phyloP scores from a whole-genome alignment of 2,113 vertebrate species.

The Anguilla rostrata region DNA sequence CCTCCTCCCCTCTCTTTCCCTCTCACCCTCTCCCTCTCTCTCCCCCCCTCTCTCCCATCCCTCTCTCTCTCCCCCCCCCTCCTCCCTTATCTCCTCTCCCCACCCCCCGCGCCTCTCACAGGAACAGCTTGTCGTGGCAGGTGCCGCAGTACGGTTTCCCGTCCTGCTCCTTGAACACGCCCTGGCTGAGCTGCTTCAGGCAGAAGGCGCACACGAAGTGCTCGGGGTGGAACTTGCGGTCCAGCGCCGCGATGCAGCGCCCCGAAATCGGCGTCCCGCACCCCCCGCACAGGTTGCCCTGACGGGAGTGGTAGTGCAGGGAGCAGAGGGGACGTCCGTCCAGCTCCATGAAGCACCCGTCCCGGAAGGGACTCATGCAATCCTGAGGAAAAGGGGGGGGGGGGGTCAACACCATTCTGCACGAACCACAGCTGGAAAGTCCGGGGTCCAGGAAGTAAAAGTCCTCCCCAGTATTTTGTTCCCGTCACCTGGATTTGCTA shows the following conservation, averaged over 20 bases:
- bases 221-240: constrained; percentile 85
- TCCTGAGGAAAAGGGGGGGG: constrained; percentile 64
- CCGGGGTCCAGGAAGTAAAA: too few relatives aligned
- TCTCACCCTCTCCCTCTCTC: background rate
- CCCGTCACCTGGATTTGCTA: too few relatives aligned
- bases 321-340: constrained; percentile 81
- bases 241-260: constrained; percentile 78
- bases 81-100: too few relatives aligned
- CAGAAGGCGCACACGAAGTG: constrained; percentile 89
- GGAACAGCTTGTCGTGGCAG: constrained; percentile 81
- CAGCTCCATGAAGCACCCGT: constrained; percentile 80
- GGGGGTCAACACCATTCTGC: background rate
- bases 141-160: constrained; percentile 79
- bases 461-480: too few relatives aligned
- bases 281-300: constrained; percentile 76
- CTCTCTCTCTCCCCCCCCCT: background rate
- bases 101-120: constrained; percentile 34
- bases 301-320: constrained; percentile 79
- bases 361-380: constrained; percentile 72
- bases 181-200: constrained; percentile 79
- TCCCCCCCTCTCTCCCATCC: background rate
- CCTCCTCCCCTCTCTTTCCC: background rate
- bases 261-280: constrained; percentile 74
- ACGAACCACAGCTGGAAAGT: too few relatives aligned
- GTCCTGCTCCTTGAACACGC: constrained; percentile 72